These are phyloP conservation scores for Aptenodytes patagonicus DNA, from an alignment of 2,113 vertebrate species.

Conservation along the genomic window DNA sequence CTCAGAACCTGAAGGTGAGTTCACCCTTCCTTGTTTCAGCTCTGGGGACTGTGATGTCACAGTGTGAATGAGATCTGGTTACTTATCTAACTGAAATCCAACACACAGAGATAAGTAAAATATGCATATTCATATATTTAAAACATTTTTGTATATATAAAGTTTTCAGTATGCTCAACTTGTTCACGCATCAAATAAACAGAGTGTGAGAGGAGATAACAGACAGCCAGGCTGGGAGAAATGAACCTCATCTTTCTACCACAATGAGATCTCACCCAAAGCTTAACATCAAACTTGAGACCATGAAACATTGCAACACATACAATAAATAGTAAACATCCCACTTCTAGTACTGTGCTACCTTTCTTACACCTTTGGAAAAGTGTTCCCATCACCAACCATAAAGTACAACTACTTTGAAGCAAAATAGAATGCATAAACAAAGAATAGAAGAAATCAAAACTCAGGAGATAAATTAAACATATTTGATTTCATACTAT, in stretches of 20 bases:
- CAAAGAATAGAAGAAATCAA: not conserved
- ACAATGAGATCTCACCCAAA: not conserved
- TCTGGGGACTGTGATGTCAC: not conserved
- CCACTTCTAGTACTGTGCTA: not conserved
- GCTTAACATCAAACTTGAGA: not conserved
- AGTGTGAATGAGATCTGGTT: not conserved
- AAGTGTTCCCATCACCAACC: not conserved
- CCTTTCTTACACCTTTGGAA: not conserved
- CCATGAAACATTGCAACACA: not conserved
- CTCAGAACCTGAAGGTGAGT: not conserved
- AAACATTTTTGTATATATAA: not conserved
- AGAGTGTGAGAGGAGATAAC: not conserved
- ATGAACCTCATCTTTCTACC: not conserved
- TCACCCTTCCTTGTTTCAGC: not conserved
- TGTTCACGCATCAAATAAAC: not conserved
- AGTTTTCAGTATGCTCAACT: not conserved
- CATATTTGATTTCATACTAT: not conserved
- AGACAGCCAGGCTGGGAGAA: not conserved
- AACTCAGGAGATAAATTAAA: not conserved
- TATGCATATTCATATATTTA: not conserved
- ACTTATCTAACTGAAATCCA: not conserved
- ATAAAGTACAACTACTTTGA: not conserved
- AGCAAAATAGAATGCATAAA: not conserved
- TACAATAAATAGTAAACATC: not conserved
- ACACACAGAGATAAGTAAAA: not conserved